Conservation (phyloP, 2,888 invertebrate species). For the Cinara cedri region DNA sequence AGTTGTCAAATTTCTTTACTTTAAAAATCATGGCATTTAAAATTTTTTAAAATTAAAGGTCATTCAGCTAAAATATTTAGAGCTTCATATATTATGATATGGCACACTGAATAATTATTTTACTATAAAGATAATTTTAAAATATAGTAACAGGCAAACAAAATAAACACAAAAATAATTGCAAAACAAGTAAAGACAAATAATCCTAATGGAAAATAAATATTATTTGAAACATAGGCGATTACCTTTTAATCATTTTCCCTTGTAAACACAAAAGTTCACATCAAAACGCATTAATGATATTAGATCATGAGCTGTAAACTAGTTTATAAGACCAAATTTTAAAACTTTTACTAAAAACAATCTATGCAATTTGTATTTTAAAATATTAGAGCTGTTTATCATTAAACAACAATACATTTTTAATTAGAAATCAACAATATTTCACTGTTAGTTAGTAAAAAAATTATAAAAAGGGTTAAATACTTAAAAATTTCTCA, state of each 20-base stretch:
- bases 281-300: conserved; percentile 28
- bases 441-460: no score
- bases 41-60: no score
- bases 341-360: not conserved
- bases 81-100: no score
- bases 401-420: not conserved
- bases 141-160: conserved; percentile 65
- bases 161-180: conserved; percentile 29
- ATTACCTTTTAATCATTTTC: conserved; percentile 48
- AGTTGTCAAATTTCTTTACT: no score
- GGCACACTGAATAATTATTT: no score
- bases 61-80: no score
- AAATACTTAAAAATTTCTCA: no score
- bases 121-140: conserved; percentile 55
- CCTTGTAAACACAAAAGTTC: conserved; percentile 16
- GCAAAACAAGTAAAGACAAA: conserved; percentile 41
- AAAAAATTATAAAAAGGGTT: no score
- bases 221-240: conserved; percentile 12
- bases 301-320: conserved; percentile 29
- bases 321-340: conserved; percentile 21
- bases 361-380: not conserved
- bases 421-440: not conserved
- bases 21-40: no score
- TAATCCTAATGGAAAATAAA: conserved; percentile 22
- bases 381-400: no score